Percentiles rank a stretch among this genome's conserved stretches.
These are phyloP conservation scores for Chaetura pelagica DNA, from an alignment of 2,113 vertebrate species.

Conservation along the genomic window DNA sequence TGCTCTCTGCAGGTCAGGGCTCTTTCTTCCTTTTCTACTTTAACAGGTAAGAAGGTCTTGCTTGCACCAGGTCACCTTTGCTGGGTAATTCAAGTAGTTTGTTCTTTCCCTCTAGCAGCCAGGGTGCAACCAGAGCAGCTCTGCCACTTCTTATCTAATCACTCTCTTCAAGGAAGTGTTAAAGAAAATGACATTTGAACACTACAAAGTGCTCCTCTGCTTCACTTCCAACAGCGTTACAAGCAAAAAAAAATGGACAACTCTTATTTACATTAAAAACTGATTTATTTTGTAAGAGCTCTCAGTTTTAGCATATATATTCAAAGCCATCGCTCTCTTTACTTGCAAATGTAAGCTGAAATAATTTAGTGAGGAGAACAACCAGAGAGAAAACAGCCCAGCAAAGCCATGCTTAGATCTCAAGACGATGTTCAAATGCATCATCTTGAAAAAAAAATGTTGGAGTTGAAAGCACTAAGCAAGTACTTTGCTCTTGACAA, in stretches of 20 bases:
- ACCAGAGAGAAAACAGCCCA: background rate
- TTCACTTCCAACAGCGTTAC: background rate
- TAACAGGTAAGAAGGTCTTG: background rate
- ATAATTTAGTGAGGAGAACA: background rate
- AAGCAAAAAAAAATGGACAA: background rate
- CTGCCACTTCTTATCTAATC: background rate
- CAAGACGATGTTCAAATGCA: background rate
- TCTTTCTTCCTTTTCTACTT: background rate
- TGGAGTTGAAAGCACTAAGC: conserved; percentile 10
- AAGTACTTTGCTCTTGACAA: conserved; percentile 29
- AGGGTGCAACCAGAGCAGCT: background rate
- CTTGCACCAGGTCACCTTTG: background rate
- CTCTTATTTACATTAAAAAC: background rate
- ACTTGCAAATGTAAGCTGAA: conserved; percentile 9
- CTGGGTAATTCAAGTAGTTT: background rate
- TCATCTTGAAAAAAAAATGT: conserved; percentile 8
- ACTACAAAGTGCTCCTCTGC: background rate
- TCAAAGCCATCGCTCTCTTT: background rate
- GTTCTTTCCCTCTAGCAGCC: background rate
- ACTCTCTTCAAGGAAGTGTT: background rate
- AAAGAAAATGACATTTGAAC: background rate
- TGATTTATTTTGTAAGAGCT: background rate
- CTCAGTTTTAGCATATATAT: background rate
- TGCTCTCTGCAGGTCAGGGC: background rate
- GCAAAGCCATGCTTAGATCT: conserved; percentile 30